These are phyloP conservation scores for Gnatocerus cornutus DNA, from an alignment of 2,888 invertebrate genomes.

Conservation along the genomic window DNA sequence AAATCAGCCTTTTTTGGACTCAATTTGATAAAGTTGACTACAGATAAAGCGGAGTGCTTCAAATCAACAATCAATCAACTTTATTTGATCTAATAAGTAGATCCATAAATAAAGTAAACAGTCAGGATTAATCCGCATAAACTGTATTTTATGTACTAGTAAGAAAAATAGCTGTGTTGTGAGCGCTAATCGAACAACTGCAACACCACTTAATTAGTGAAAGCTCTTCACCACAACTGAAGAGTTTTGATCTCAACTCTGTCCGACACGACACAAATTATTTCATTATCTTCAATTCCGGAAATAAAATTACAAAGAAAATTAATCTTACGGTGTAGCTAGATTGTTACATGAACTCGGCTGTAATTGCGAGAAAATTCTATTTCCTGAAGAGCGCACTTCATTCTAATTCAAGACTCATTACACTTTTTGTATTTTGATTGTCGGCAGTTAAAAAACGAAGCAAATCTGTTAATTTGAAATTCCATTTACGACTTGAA, in stretches of 20 bases:
- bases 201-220: not conserved
- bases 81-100: too few species aligned
- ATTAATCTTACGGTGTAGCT: slow-evolving; percentile 33
- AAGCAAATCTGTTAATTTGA: slow-evolving; percentile 5
- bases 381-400: slow-evolving; percentile 29
- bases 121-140: too few species aligned
- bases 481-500: not conserved
- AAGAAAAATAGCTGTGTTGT: too few species aligned
- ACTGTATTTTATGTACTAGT: too few species aligned
- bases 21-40: too few species aligned
- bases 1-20: too few species aligned
- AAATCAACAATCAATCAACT: too few species aligned
- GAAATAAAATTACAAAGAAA: slow-evolving; percentile 36
- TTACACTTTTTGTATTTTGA: slow-evolving; percentile 7
- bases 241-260: not conserved
- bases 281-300: slow-evolving; percentile 24
- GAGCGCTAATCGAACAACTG: too few species aligned
- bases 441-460: not conserved
- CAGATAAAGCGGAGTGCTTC: too few species aligned
- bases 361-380: slow-evolving; percentile 37
- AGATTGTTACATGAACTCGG: slow-evolving; percentile 19
- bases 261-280: slow-evolving; percentile 13
- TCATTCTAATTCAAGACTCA: slow-evolving; percentile 20
- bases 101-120: too few species aligned
- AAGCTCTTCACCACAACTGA: not conserved